Evolutionary conservation across 2,888 invertebrate genomes (phyloP), one percentile per base, ranked within the genome.

Genomic region (Cephonodes hylas): DNA sequence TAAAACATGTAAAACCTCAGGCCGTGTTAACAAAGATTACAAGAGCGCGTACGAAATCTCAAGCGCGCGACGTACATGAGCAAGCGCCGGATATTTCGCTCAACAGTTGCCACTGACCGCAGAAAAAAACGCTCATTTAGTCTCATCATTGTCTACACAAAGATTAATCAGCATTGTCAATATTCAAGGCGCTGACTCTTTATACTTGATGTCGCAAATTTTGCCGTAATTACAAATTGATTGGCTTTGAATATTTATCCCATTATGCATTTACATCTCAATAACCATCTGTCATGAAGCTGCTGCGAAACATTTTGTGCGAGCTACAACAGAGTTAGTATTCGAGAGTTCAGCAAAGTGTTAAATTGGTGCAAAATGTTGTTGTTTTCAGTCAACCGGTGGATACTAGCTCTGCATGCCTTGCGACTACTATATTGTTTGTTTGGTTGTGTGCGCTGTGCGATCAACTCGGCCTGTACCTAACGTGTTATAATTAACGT

Each of bases 91-190:
- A 66, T 69, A 68, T 72, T 67, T 64, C 63, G 61, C 59, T 66
- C 63, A 59, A 65, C 64, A 62, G 64, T 66, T 53, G 68, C 62
- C 60, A 46, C 63, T 63, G 65, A 69, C 66, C 67, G 68, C 69
- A 76, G 73, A 80, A 81, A 81, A 85, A 77, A 79, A 72, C 77
- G 67, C 68, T 74, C 66, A 68, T 77, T 78, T 72, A 79, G 71
- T 79, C 73, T 78, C 83, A 81, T 84, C 81, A 85, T 86, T 85
- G 83, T 84, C 72, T 77, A 69, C 66, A 63, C 71, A 69, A 75
- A 78, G 73, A 83, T 76, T 84, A 86, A 88, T 89, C 81, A 79
- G 77, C 71, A 88, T 88, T 87, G 86, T 88, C 76, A 86, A 85
- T 85, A 88, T 87, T 85, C 86, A 86, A 83, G 79, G 79, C 74